Base-by-base conservation (phyloP, 2,797 vertebrate species). In the Pelodytes ibericus region DNA sequence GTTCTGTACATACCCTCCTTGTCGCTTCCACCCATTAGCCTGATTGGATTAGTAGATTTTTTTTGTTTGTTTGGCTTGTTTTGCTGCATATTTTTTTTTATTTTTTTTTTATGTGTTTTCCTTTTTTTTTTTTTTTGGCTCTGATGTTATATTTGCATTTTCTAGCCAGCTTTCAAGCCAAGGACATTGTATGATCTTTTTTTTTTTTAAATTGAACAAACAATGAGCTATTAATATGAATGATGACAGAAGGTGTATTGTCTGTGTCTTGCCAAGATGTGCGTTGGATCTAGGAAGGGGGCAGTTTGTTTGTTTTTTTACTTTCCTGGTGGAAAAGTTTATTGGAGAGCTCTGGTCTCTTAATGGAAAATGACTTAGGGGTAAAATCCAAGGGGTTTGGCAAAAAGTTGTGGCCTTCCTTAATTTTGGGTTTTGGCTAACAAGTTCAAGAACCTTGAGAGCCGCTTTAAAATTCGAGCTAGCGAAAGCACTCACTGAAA, bases 181-280 rank as follows among this genome's bases (percentile, higher is more conserved):
- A 59, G 57, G 41, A 58, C 41, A 75, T 69, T 39, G 36, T 41
- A 68, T 39, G 57, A 75, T 68, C 65, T 68, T 47, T 20, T 20
- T 67, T 41, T 61, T 20, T 67, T 41, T 61, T 68, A 67, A 75
- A 47, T 68, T 69, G 44, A 22, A 22, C 56, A 75, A 75, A 75
- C 73, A 75, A 75, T 69, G 36, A 31, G 11, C 57, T 53, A 62
- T 75, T 75, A 75, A 69, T 61, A 51, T 7, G 18, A 60, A 59
- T 60, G 24, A 49, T 75, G 30, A 53, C 64, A 69, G 73, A 27
- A 30, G 22, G 29, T 69, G 56, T 33, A 75, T 62, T 62, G 64
- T 68, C 6, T 65, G 47, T 59, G 10, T 49, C 29, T 25, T 51
- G 62, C 72, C 72, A 74, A 59, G 53, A 68, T 62, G 57, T 69